A percentile compares a stretch with the other conserved stretches of the same genome.
These are phyloP conservation scores for Galerucella calmariensis DNA, from an alignment of 2,888 invertebrate genomes.

Conservation along the genomic window DNA sequence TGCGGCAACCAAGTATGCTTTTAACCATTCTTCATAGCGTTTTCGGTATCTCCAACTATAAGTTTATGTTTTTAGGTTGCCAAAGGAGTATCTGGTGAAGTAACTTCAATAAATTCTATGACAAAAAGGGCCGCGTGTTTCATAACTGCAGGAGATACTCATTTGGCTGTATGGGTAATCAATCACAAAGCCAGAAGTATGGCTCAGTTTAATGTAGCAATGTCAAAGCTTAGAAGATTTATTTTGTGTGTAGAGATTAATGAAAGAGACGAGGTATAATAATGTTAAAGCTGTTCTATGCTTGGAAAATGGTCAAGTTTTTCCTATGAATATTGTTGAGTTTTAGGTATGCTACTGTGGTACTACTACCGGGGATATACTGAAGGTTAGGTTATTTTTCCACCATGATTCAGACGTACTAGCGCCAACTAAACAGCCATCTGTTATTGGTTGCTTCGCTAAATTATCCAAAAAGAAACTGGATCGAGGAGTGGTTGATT, in stretches of 20 bases:
- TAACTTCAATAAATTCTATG: slow-evolving; percentile 66
- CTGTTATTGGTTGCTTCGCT: slow-evolving; percentile 74
- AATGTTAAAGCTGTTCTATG: background rate
- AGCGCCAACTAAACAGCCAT: slow-evolving; percentile 68
- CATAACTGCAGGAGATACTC: slow-evolving; percentile 69
- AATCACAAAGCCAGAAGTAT: slow-evolving; percentile 76
- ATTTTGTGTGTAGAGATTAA: slow-evolving; percentile 80
- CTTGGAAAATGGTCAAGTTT: background rate
- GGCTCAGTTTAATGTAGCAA: slow-evolving; percentile 72
- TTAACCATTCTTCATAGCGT: background rate
- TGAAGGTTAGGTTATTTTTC: slow-evolving; percentile 72
- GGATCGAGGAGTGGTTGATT: slow-evolving; percentile 68
- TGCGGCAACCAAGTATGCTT: slow-evolving; percentile 64
- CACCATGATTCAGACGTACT: slow-evolving; percentile 69
- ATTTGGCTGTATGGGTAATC: slow-evolving; percentile 80
- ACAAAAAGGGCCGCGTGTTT: slow-evolving; percentile 74
- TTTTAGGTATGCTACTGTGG: slow-evolving; percentile 78
- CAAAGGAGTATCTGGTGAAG: slow-evolving; percentile 60
- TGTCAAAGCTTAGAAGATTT: slow-evolving; percentile 82
- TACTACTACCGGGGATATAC: slow-evolving; percentile 82
- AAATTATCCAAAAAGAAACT: slow-evolving; percentile 64
- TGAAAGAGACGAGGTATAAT: slow-evolving; percentile 70
- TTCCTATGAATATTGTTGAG: background rate
- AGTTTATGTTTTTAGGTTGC: slow-evolving; percentile 41
- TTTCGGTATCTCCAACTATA: background rate